Percentiles rank a stretch among this genome's conserved stretches.
Conservation (phyloP, 2,113 vertebrate species). For the rat (Rattus norvegicus) region DNA sequence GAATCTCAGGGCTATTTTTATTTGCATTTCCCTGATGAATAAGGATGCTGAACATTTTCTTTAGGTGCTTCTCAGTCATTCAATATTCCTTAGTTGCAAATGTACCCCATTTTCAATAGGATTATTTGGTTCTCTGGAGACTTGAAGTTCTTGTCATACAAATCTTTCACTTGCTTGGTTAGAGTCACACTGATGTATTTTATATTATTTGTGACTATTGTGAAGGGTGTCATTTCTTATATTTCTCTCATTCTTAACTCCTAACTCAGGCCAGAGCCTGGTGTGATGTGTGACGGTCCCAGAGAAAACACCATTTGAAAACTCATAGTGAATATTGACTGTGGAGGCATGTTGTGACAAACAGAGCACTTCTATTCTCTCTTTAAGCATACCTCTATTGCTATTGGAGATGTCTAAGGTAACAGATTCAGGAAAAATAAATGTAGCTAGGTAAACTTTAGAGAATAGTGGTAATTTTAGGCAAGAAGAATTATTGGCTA, state of each 20-base stretch:
- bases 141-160: too few relatives aligned
- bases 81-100: too few relatives aligned
- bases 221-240: too few relatives aligned
- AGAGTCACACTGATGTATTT: too few relatives aligned
- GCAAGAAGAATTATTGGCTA: background rate
- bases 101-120: too few relatives aligned
- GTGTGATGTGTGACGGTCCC: background rate
- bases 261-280: background rate
- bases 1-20: too few relatives aligned
- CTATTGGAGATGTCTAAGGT: background rate
- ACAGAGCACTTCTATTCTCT: background rate
- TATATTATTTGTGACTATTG: background rate
- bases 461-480: background rate
- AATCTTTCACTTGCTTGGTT: too few relatives aligned
- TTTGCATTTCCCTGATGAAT: too few relatives aligned
- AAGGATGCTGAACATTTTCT: too few relatives aligned
- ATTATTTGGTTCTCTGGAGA: too few relatives aligned
- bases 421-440: background rate
- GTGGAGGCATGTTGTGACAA: background rate
- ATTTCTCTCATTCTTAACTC: background rate
- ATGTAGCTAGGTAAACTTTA: background rate
- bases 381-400: background rate
- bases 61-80: too few relatives aligned
- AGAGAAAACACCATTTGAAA: background rate
- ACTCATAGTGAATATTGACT: background rate